Conservation (phyloP, 2,888 invertebrate species). For the Magallana nippona region DNA sequence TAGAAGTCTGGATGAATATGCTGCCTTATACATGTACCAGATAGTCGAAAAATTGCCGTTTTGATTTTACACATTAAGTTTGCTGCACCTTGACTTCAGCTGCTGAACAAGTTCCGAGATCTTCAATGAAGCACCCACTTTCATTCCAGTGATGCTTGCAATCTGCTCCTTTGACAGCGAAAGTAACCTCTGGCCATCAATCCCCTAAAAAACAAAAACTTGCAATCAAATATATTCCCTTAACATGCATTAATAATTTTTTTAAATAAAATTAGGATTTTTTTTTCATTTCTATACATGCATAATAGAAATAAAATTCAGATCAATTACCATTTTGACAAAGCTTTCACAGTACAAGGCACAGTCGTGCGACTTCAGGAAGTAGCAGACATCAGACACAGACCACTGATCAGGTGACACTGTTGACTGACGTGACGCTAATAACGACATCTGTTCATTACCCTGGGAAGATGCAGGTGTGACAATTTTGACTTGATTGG, state of each 20-base stretch:
- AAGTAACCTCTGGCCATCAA: conserved; percentile 90
- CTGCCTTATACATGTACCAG: conserved; percentile 21
- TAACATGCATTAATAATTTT: neutral
- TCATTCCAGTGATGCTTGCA: conserved; percentile 92
- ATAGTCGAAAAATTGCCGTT: neutral
- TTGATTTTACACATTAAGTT: neutral
- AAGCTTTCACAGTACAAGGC: conserved; percentile 84
- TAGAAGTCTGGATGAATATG: neutral
- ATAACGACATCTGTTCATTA: conserved; percentile 38
- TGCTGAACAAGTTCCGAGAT: conserved; percentile 95
- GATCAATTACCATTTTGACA: conserved; percentile 81
- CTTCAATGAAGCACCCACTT: conserved; percentile 96
- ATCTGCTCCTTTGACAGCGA: conserved; percentile 93
- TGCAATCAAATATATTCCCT: too few species aligned
- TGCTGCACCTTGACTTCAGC: conserved; percentile 82
- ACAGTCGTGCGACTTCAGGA: conserved; percentile 92
- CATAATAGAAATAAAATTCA: neutral
- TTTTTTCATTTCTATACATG: neutral
- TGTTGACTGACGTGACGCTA: conserved; percentile 58
- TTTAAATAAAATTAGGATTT: neutral
- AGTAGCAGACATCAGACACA: conserved; percentile 91
- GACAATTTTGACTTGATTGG: conserved; percentile 28
- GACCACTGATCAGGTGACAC: conserved; percentile 88
- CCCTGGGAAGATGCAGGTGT: conserved; percentile 9
- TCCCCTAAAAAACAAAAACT: conserved; percentile 82